Evolutionary conservation across 37 sponge, comb jelly and placozoan genomes (phyloP), one percentile per base, ranked within the genome.

Genomic region (Halisarca cf. caerulea): DNA sequence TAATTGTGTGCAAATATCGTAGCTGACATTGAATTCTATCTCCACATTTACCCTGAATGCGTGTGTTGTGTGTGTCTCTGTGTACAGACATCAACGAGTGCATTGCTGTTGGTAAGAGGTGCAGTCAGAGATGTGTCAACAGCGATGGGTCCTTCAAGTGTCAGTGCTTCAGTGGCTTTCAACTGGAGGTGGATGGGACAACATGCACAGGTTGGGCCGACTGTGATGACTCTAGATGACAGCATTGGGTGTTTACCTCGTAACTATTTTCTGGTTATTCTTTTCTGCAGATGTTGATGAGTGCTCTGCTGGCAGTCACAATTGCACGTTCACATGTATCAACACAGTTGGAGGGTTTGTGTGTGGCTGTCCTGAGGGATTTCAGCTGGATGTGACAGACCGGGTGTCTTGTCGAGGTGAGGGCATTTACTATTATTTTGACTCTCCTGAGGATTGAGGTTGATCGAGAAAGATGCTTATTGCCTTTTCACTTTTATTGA

Each of bases 61-160:
- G n/a, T n/a, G n/a, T n/a, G n/a, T n/a, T n/a, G n/a, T n/a, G n/a
- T n/a, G n/a, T n/a, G n/a, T n/a, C n/a, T n/a, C n/a, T n/a, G n/a
- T n/a, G n/a, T 47, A 14, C 51, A 74, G 77, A 74, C 44, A 74
- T 74, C 36, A 40, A 74, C 24, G 77, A 74, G 41, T 74, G 77
- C 42, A 4, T 39, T 4, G 45, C 39, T 43, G 25, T 6, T 4
- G 77, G 42, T 15, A 39, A 28, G 30, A 62, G 25, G 11, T 74
- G 77, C 25, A 40, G 42, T 38, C 77, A 74, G 24, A 9, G 11
- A 6, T 74, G 77, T 74, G 77, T 74, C 77, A 74, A 74, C 45
- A 74, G 77, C 6, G 45, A 74, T 4, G 77, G 77, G 2, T 74
- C 77, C 42, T 74, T 43, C 25, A 23, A 37, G 15, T 74, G 77